Base-by-base conservation (phyloP, 2,113 vertebrate genomes). In the Odobenus rosmarus region DNA sequence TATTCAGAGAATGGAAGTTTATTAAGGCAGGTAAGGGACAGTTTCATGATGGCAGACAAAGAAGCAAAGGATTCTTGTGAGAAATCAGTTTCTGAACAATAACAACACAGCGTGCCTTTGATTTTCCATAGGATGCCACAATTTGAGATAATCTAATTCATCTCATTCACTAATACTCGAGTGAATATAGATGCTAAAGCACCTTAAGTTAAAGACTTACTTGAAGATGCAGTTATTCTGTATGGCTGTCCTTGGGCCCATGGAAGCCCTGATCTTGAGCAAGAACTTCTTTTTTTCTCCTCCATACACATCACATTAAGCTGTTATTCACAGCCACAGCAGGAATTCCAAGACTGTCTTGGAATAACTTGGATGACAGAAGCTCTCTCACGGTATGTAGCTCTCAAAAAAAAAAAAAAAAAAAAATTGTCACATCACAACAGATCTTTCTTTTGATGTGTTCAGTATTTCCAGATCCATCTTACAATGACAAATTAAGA, bases 311-410 rank as follows among this genome's bases (percentile, higher is more conserved):
- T 96, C 97, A 88, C 74, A 96, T 98, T 97, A 97, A 97, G 79
- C 94, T 98, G 98, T 98, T 97, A 98, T 97, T 99, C 98, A 98
- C 74, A 97, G n/a, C 64, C 97, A 95, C 98, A 98, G 98, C 96
- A 96, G 98, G 97, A 93, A 95, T 74, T 87, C 89, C 89, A 96
- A 97, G 98, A 74, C 86, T 92, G 97, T 86, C 93, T 97, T 94
- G 89, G 97, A 98, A 98, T 97, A 98, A 95, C 88, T 86, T 79
- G 51, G 74, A 86, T 95, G 97, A 97, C 97, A 98, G 97, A 82
- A 94, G 72, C 93, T 98, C 72, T 81, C 96, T 97, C 31, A 92
- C 7, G 59, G 64, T 95, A 96, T 72, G 87, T 95, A 96, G 96
- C 91, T 98, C 98, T 97, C 76, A 93, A 94, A 97, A 97, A 87